A percentile compares a stretch with the other conserved stretches of the same genome.
These are phyloP conservation scores for Ictalurus punctatus DNA, from an alignment of 2,113 vertebrate genomes.

Conservation along the genomic window DNA sequence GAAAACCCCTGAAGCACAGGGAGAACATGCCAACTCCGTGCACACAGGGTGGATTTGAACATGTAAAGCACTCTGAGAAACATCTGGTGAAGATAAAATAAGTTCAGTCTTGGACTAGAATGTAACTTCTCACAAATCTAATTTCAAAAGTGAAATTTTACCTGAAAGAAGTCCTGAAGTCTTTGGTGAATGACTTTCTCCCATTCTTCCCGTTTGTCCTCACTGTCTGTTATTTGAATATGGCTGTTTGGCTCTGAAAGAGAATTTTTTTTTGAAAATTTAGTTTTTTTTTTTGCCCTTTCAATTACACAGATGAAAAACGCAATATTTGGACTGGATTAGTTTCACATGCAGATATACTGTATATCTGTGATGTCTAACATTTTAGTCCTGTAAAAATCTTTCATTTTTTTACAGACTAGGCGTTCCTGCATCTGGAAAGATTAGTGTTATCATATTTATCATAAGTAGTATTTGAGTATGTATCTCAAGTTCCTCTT, in stretches of 20 bases:
- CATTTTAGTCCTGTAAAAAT: not conserved
- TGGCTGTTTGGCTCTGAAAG: conserved; percentile 10
- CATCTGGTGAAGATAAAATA: not conserved
- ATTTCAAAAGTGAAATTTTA: not conserved
- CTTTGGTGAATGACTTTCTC: conserved; percentile 34
- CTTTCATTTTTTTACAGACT: not conserved
- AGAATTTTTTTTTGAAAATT: not conserved
- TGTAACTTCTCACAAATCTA: not conserved
- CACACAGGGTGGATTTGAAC: too few species aligned
- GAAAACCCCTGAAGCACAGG: too few species aligned
- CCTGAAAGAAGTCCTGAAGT: conserved; percentile 45
- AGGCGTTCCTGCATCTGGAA: not conserved
- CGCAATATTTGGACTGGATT: not conserved
- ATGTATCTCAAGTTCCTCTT: too few species aligned
- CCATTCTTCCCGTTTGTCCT: conserved; percentile 42
- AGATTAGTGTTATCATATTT: not conserved
- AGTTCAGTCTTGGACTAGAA: not conserved
- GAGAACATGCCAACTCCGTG: too few species aligned
- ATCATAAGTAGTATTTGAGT: not conserved
- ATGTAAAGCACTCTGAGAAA: not conserved
- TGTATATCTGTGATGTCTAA: not conserved
- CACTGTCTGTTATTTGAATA: conserved; percentile 34
- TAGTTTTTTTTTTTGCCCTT: not conserved
- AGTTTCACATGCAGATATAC: not conserved
- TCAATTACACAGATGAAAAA: not conserved